Conservation (phyloP, 2,888 invertebrate species). For the Volucella bombylans region DNA sequence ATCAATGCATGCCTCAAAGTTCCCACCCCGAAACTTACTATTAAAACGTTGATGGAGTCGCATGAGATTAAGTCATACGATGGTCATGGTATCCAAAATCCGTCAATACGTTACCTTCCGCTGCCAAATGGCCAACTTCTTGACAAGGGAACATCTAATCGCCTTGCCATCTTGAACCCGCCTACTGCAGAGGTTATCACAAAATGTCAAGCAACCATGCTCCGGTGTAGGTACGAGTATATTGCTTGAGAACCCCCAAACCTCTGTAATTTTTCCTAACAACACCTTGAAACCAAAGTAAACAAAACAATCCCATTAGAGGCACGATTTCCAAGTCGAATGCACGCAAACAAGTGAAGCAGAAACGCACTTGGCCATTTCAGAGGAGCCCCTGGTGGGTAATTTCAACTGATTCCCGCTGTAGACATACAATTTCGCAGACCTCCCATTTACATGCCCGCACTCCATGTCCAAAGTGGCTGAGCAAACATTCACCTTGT, state of each 20-base stretch:
- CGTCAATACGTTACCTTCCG: no score
- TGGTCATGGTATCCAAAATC: no score
- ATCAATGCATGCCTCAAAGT: no score
- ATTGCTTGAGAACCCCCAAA: neutral
- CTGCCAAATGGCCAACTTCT: no score
- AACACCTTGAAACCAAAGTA: neutral
- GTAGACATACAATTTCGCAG: constrained; percentile 49
- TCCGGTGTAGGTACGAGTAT: neutral
- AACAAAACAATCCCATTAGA: constrained; percentile 9
- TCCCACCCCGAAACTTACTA: no score
- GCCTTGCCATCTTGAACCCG: no score
- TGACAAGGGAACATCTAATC: no score
- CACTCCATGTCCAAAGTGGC: constrained; percentile 35
- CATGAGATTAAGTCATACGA: no score
- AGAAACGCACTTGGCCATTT: neutral
- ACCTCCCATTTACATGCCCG: constrained; percentile 46
- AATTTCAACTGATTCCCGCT: constrained; percentile 60
- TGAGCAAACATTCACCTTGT: constrained; percentile 59
- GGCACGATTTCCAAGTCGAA: neutral
- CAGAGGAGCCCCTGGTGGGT: constrained; percentile 49
- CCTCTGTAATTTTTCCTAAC: neutral
- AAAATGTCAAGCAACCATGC: no score
- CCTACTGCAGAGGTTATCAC: no score
- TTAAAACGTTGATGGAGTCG: no score
- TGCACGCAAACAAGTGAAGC: neutral